Evolutionary conservation across 2,113 vertebrate genomes (phyloP), one percentile per base, ranked within the genome.

Genomic region (Gambusia affinis): DNA sequence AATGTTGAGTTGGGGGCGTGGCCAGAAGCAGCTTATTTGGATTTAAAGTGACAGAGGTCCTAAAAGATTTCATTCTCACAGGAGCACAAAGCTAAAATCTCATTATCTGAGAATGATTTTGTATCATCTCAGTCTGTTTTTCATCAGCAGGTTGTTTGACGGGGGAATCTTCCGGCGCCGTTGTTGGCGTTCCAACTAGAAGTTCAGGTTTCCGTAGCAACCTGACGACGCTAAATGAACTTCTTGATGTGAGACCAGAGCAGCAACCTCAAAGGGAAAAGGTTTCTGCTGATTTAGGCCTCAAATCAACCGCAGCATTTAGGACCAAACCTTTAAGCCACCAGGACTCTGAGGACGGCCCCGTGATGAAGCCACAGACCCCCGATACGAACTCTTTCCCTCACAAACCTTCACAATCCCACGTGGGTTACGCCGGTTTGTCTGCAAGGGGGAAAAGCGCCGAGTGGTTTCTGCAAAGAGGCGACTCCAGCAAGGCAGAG

Each of bases 371-470:
- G 44, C 54, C 19, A 6, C 72, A 74, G 70, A 63, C 62, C 12
- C 39, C 37, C 64, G 6, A n/a, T 8, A 14, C 63, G 1, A 22
- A 60, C 15, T 65, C 39, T 28, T 37, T 11, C 14, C 72, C 61
- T 8, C 19, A 30, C 60, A 80, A 85, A 71, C 30, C 73, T 3
- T 67, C 74, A 62, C 33, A 63, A 19, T 39, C 75, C 54, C 73
- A 42, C 42, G 64, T 60, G 33, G 75, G 70, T 68, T 47, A 44
- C 1, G 60, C 61, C n/a, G 39, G 62, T 3, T 37, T 75, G 2
- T 85, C 91, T 27, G 51, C 77, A 75, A 90, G 84, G 75, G 83
- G 85, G 70, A 90, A 88, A 44, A 86, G 44, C 80, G 82, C 85
- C 30, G 89, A 94, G 54, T 29, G 78, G 37, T 74, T 72, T 64